Evolutionary conservation across 2,113 vertebrate species (phyloP).

Genomic region (Machaerirhynchus nigripectus): DNA sequence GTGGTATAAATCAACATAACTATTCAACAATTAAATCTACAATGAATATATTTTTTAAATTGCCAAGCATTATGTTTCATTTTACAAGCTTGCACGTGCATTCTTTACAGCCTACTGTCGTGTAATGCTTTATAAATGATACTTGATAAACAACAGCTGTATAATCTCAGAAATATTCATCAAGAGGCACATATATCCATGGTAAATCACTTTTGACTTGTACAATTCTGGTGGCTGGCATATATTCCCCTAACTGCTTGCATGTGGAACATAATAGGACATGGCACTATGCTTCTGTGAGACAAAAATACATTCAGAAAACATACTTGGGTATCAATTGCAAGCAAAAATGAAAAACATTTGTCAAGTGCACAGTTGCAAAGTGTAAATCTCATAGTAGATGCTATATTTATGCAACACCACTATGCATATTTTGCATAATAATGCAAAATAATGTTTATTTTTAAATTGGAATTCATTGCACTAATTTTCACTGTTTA

Average conservation of each 20-base stretch:
- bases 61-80: slow-evolving; percentile 58
- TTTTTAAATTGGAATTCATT: slow-evolving; percentile 10
- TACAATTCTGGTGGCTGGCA: background rate
- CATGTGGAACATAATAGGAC: background rate
- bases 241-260: slow-evolving; percentile 31
- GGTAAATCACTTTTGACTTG: slow-evolving; percentile 56
- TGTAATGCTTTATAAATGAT: slow-evolving; percentile 69
- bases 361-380: background rate
- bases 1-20: slow-evolving; percentile 55
- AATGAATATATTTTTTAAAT: slow-evolving; percentile 65
- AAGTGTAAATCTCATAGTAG: background rate
- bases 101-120: slow-evolving; percentile 64
- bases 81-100: slow-evolving; percentile 55
- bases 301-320: slow-evolving; percentile 41
- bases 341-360: background rate
- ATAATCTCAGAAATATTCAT: slow-evolving; percentile 64
- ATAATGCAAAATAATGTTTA: background rate
- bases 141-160: slow-evolving; percentile 62
- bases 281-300: slow-evolving; percentile 6
- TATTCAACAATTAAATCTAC: slow-evolving; percentile 65
- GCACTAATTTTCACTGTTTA: slow-evolving; percentile 9
- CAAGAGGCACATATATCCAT: slow-evolving; percentile 46
- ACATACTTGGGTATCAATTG: background rate
- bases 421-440: background rate
- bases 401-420: background rate